Conservation (phyloP, 2,113 vertebrate species). For the Pomatostomus ruficeps region DNA sequence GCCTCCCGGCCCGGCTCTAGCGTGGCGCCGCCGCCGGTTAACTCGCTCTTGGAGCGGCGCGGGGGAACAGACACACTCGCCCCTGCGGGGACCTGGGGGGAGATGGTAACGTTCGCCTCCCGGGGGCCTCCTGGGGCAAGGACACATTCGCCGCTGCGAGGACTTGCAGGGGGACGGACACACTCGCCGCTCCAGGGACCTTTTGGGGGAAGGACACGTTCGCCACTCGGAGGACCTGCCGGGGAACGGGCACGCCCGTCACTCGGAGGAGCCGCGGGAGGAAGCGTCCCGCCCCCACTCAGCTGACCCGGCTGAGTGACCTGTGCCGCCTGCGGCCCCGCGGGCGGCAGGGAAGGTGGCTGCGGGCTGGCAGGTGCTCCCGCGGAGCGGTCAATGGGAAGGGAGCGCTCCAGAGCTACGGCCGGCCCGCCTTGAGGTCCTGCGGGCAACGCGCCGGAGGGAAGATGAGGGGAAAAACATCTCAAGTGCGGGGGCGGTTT, state of each 20-base stretch:
- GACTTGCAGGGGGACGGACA: not conserved
- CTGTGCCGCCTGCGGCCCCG: not conserved
- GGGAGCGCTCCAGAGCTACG: not conserved
- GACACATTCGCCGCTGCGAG: not conserved
- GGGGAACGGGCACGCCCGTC: too few relatives aligned
- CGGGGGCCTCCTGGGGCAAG: not conserved
- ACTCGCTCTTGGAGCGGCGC: not conserved
- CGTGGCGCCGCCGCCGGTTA: conserved; percentile 4
- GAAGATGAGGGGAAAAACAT: not conserved
- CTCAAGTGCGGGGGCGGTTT: fast-evolving
- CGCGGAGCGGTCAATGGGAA: not conserved
- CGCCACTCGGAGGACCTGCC: not conserved
- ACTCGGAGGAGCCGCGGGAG: not conserved
- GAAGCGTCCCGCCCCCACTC: not conserved
- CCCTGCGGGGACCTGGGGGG: not conserved
- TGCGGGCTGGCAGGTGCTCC: not conserved
- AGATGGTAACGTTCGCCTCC: not conserved
- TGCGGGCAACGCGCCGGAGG: not conserved
- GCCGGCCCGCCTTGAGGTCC: too few relatives aligned
- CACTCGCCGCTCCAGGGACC: not conserved
- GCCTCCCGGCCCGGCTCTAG: not conserved
- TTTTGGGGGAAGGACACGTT: not conserved
- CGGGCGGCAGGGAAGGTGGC: not conserved
- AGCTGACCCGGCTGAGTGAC: not conserved
- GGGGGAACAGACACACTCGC: not conserved